Conservation (phyloP, 1,140 invertebrate genomes). For the Ceratosolen fusciceps region DNA sequence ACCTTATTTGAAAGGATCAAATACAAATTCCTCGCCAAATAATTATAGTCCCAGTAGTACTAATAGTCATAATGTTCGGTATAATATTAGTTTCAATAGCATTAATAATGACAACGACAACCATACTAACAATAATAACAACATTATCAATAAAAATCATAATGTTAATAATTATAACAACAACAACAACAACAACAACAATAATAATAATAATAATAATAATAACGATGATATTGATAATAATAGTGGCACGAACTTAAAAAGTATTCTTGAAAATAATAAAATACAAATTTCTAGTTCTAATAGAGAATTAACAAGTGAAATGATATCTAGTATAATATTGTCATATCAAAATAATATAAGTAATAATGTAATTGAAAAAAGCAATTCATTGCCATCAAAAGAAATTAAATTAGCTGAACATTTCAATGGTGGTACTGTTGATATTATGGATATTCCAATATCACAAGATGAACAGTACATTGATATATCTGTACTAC, state of each 20-base stretch:
- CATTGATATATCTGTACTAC: conserved; percentile 19
- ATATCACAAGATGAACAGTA: not conserved
- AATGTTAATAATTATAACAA: not conserved
- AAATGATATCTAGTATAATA: conserved; percentile 46
- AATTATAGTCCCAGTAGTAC: conserved; percentile 1
- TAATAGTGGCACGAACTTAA: conserved; percentile 17
- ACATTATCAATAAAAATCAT: not conserved
- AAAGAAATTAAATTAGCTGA: conserved; percentile 46
- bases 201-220: not conserved
- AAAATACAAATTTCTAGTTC: not conserved
- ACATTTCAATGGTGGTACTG: conserved; percentile 43
- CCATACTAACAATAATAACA: not conserved
- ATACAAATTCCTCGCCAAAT: not conserved
- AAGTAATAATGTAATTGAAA: conserved; percentile 28
- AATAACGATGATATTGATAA: not conserved
- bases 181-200: not conserved
- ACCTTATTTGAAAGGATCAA: conserved; percentile 46
- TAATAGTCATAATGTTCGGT: conserved; percentile 1
- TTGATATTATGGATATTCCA: conserved; percentile 24
- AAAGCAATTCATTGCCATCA: not conserved
- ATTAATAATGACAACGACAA: not conserved
- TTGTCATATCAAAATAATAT: conserved; percentile 40
- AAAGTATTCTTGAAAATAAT: conserved; percentile 29
- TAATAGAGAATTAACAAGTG: conserved; percentile 40
- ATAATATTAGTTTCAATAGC: not conserved